Evolutionary conservation across 2,888 invertebrate genomes (phyloP), one percentile per base, ranked within the genome.

Genomic region (Orchesella flavescens): DNA sequence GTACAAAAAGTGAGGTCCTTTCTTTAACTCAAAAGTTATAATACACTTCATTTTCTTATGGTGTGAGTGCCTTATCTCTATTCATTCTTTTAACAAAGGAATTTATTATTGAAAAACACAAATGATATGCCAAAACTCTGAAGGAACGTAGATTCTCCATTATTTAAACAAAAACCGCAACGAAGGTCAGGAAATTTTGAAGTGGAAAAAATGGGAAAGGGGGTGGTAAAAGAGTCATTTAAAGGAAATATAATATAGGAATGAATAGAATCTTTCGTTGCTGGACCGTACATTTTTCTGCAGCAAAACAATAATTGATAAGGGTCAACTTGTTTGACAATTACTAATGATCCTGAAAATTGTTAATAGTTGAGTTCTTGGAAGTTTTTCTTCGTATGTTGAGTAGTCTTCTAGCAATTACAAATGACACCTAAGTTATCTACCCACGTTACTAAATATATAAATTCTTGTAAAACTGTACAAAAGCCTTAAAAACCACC

Each of bases 321-420:
- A 79, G 79, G 79, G 79, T 79, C 71, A 78, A 68, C n/a, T 71
- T 34, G 77, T 46, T 79, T 79, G 79, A 79, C 79, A 79, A 79
- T 72, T 79, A 79, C 79, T 79, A 79, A 79, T 79, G 79, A 79
- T 79, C 65, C 72, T 72, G 79, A 72, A 72, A 79, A 79, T 69
- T 69, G 68, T 78, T 71, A 71, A 78, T 76, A 76, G 76, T 76
- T 24, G 55, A 21, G 69, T 78, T 78, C 78, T 53, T 19, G 61
- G 78, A 78, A 78, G 59, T 63, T 21, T 4, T 15, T 57, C 10
- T 15, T 57, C 44, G 44, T 44, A 44, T 44, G 44, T 44, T 9
- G 12, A 9, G 9, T 44, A 44, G 44, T n/a, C n/a, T n/a, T n/a
- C n/a, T n/a, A n/a, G n/a, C n/a, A n/a, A n/a, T n/a, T n/a, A n/a